These are phyloP conservation scores for Xylocampa areola DNA, from an alignment of 2,888 invertebrate genomes.

Conservation along the genomic window DNA sequence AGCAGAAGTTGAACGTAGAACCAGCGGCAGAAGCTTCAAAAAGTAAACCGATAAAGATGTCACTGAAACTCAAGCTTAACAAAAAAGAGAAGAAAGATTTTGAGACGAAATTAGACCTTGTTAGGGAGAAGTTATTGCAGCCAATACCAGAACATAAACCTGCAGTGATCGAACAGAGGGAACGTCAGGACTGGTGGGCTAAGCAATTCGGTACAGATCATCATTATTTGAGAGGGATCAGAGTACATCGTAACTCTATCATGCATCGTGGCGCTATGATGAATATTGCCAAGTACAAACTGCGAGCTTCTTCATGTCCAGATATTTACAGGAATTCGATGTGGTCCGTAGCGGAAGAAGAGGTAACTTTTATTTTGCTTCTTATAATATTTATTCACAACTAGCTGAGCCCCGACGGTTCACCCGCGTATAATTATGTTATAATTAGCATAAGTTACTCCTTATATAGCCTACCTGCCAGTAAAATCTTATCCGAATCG, in stretches of 20 bases:
- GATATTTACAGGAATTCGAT: slow-evolving; percentile 96
- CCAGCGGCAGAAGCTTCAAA: slow-evolving; percentile 70
- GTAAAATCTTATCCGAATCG: too few relatives aligned
- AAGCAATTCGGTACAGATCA: slow-evolving; percentile 90
- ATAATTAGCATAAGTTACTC: too few relatives aligned
- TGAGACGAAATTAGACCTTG: slow-evolving; percentile 80
- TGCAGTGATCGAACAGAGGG: slow-evolving; percentile 72
- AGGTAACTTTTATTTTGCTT: slow-evolving; percentile 83
- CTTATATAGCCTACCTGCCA: too few relatives aligned
- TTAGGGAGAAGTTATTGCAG: slow-evolving; percentile 80
- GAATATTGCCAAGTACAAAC: slow-evolving; percentile 94
- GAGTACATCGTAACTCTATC: slow-evolving; percentile 94
- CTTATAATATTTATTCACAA: too few relatives aligned
- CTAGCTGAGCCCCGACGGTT: too few relatives aligned
- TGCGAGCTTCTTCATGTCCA: slow-evolving; percentile 97
- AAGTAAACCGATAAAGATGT: slow-evolving; percentile 90
- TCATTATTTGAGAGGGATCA: slow-evolving; percentile 92
- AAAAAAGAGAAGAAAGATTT: slow-evolving; percentile 79
- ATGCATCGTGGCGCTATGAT: slow-evolving; percentile 96
- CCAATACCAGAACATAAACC: slow-evolving; percentile 84
- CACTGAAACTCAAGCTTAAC: slow-evolving; percentile 89
- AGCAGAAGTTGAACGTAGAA: slow-evolving; percentile 88
- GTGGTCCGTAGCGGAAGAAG: slow-evolving; percentile 94
- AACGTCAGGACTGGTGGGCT: slow-evolving; percentile 80
- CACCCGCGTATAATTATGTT: too few relatives aligned